A percentile compares a stretch with the other conserved stretches of the same genome.
Conservation (phyloP, 2,113 vertebrate genomes). For the Sapajus apella region DNA sequence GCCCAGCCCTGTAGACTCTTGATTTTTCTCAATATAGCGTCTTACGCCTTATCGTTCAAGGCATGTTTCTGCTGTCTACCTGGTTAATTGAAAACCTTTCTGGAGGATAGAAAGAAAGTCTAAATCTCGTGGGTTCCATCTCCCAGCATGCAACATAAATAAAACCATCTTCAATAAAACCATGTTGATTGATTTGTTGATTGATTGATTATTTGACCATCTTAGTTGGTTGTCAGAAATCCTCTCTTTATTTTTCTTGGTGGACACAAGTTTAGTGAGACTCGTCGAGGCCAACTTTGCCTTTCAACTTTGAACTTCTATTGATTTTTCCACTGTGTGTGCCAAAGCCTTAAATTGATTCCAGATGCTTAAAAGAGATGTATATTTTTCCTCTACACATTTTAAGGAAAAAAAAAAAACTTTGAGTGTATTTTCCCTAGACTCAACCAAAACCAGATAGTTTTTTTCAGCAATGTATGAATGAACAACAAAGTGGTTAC, state of each 20-base stretch:
- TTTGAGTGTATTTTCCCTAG: conserved; percentile 66
- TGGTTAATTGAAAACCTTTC: not conserved
- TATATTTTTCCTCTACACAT: conserved; percentile 68
- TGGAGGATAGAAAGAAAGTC: not conserved
- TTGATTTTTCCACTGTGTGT: conserved; percentile 58
- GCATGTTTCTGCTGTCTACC: not conserved
- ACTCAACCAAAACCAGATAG: conserved; percentile 68
- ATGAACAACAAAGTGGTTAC: conserved; percentile 43
- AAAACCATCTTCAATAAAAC: not conserved
- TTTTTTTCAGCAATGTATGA: conserved; percentile 68
- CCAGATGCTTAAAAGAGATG: conserved; percentile 65
- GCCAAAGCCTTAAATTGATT: conserved; percentile 69
- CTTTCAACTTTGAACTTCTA: conserved; percentile 51
- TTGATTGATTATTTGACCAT: not conserved
- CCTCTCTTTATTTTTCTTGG: conserved; percentile 26
- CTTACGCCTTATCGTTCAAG: not conserved
- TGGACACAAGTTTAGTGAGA: conserved; percentile 2
- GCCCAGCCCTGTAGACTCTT: not conserved
- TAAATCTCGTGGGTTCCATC: not conserved
- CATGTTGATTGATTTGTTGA: not conserved
- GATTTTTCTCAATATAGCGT: not conserved
- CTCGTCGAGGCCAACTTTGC: not conserved
- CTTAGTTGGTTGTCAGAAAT: not conserved
- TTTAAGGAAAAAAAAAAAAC: conserved; percentile 35
- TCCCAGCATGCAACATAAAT: not conserved